Percentiles rank a stretch among this genome's conserved stretches.
Conservation (phyloP, 2,113 vertebrate genomes). For the Ictalurus furcatus region DNA sequence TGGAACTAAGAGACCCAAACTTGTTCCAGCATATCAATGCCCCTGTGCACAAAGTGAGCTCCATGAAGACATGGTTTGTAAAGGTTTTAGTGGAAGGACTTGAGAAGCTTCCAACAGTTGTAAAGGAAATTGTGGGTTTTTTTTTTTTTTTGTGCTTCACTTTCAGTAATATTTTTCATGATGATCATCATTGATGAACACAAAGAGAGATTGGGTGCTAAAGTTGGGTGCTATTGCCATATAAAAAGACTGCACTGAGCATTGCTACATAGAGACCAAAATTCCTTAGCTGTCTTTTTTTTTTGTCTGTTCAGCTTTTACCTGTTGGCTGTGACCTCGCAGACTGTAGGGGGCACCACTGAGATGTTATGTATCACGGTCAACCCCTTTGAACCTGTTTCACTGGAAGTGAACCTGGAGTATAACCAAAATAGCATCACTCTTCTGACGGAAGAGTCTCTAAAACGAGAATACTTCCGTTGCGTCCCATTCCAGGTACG, state of each 20-base stretch:
- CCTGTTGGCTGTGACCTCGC: slow-evolving; percentile 67
- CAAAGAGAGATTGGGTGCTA: background rate
- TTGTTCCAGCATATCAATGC: too few species aligned
- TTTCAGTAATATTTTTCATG: background rate
- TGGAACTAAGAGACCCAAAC: too few species aligned
- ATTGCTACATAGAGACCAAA: background rate
- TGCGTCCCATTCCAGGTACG: slow-evolving; percentile 69
- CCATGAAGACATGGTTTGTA: too few species aligned
- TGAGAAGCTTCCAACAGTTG: too few species aligned
- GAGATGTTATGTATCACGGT: slow-evolving; percentile 69
- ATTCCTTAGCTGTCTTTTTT: background rate
- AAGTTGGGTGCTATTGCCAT: background rate
- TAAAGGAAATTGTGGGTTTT: background rate
- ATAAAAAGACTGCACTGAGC: background rate
- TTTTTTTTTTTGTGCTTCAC: background rate
- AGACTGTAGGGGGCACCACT: slow-evolving; percentile 56
- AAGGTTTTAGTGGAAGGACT: too few species aligned
- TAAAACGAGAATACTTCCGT: slow-evolving; percentile 57
- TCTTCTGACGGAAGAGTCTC: slow-evolving; percentile 51
- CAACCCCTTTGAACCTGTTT: slow-evolving; percentile 37
- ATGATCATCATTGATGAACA: background rate
- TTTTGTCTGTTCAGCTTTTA: slow-evolving; percentile 60
- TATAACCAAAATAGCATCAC: background rate
- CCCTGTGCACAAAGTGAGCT: too few species aligned
- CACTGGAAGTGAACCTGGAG: slow-evolving; percentile 50